Conservation (phyloP, 2,113 vertebrate genomes). For the Hydrochoerus hydrochaeris region DNA sequence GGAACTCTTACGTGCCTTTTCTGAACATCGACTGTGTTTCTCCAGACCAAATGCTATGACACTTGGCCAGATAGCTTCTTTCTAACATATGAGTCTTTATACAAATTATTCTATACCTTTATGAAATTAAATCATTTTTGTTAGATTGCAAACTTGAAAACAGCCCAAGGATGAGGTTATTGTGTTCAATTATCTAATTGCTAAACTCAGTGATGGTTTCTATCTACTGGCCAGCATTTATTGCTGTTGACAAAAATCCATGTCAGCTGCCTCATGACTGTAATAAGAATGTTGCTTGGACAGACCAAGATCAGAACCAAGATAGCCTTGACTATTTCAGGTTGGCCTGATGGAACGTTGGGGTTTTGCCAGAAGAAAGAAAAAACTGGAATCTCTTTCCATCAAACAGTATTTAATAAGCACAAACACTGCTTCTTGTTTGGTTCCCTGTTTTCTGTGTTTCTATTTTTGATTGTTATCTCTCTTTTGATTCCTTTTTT, state of each 20-base stretch:
- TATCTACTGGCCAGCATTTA: not conserved
- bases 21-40: not conserved
- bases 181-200: not conserved
- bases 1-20: not conserved
- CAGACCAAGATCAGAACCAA: not conserved
- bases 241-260: not conserved
- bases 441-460: not conserved
- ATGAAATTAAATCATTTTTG: conserved; percentile 15
- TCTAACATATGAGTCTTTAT: not conserved
- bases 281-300: not conserved
- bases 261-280: not conserved
- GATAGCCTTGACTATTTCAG: not conserved
- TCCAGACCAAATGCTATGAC: not conserved
- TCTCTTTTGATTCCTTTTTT: not conserved
- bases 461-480: not conserved
- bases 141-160: not conserved
- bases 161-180: not conserved
- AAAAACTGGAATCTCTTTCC: not conserved
- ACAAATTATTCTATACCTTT: not conserved
- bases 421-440: not conserved
- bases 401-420: not conserved
- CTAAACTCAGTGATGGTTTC: not conserved
- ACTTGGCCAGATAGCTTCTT: not conserved
- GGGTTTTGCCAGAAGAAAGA: not conserved
- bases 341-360: not conserved